Evolutionary conservation across 1,140 invertebrate genomes (phyloP), one percentile per base, ranked within the genome.

Genomic region (Liolophura sinensis): DNA sequence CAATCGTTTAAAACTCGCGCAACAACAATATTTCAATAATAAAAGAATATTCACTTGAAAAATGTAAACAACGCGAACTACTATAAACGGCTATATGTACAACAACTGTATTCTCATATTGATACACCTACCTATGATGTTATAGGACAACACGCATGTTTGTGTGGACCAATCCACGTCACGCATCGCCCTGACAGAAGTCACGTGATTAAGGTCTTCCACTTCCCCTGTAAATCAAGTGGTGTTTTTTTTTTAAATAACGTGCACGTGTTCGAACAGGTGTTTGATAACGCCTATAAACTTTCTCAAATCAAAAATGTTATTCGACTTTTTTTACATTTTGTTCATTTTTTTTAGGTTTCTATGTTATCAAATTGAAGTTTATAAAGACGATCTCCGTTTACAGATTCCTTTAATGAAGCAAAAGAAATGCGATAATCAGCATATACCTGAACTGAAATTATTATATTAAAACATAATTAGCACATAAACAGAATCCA

Each of bases 141-240:
- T 87, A 84, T 92, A 93, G 12, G 90, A 89, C 73, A 96, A 87
- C 22, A 92, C 90, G 80, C 93, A 95, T 25, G 87, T 91, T 73
- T 92, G 89, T 24, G 90, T 89, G 54, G 88, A 87, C 94, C 94
- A 97, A 69, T 90, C 87, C 7, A 91, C 86, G 83, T 96, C 93
- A 15, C 92, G 86, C 73, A 95, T 82, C 22, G 87, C 85, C 31
- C 89, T 88, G 15, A 92, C 90, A 86, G 93, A 91, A 92, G 78
- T 94, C 92, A 77, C 66, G 49, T 69, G 65, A 50, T 74, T 59
- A 68, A 75, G 70, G 4, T 65, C 65, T 6, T 73, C 51, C 11
- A 76, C 60, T 62, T 78, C 70, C 78, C 78, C 79, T 81, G 63
- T 20, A 66, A 70, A 48, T 59, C 9, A 40, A 46, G n/a, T 7